Conservation (phyloP, 2,888 invertebrate genomes). For the Ommatoiulus sabulosus region DNA sequence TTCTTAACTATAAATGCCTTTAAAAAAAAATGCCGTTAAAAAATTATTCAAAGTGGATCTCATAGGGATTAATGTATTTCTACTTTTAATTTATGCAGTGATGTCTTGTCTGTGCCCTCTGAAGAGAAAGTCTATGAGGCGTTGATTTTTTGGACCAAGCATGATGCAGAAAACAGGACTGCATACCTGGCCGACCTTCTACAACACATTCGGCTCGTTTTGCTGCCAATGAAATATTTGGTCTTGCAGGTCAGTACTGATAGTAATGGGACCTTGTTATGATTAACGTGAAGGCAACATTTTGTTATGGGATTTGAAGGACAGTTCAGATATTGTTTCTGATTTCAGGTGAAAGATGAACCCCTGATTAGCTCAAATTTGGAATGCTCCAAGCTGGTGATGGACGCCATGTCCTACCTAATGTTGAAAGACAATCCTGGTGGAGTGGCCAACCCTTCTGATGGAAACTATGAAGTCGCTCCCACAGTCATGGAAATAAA, state of each 20-base stretch:
- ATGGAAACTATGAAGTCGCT: slow-evolving; percentile 45
- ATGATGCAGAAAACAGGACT: slow-evolving; percentile 57
- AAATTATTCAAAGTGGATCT: too few species aligned
- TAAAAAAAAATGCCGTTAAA: too few species aligned
- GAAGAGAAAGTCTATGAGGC: slow-evolving; percentile 60
- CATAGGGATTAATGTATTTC: too few species aligned
- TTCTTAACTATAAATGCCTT: too few species aligned
- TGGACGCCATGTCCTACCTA: slow-evolving; percentile 59
- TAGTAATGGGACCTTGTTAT: too few species aligned
- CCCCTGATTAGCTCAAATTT: slow-evolving; percentile 58
- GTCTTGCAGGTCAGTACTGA: slow-evolving; percentile 57
- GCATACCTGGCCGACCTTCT: slow-evolving; percentile 57
- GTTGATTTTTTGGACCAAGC: slow-evolving; percentile 58
- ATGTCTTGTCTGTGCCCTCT: slow-evolving; percentile 58
- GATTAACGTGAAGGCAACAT: too few species aligned
- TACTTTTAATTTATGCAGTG: slow-evolving; percentile 48
- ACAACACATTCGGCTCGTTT: slow-evolving; percentile 55
- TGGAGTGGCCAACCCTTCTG: not conserved
- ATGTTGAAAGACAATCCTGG: slow-evolving; percentile 57
- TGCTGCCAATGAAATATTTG: slow-evolving; percentile 58
- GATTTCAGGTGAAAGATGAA: slow-evolving; percentile 59
- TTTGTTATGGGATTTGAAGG: not conserved
- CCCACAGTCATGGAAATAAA: slow-evolving; percentile 56
- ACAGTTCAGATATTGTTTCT: too few species aligned
- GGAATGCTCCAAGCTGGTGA: slow-evolving; percentile 59